A percentile compares a stretch with the other conserved stretches of the same genome.
These are phyloP conservation scores for Pteronotus mesoamericanus DNA, from an alignment of 2,797 vertebrate genomes.

Conservation along the genomic window DNA sequence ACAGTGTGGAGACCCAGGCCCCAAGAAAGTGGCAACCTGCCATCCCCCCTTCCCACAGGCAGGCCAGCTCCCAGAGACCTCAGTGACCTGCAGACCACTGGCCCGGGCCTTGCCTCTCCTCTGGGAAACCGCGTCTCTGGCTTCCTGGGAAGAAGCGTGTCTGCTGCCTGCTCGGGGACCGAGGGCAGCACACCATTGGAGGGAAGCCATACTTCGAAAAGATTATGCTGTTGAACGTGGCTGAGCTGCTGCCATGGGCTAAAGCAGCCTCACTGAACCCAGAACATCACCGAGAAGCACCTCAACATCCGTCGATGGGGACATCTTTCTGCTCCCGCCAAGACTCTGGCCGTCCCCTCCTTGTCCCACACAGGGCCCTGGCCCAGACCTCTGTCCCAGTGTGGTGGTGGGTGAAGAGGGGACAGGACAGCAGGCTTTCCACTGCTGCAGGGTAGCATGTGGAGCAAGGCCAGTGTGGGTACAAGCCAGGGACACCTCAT, in stretches of 20 bases:
- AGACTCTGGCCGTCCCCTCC: neutral
- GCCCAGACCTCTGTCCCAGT: neutral
- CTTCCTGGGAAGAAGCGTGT: neutral
- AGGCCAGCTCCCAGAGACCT: neutral
- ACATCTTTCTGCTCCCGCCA: neutral
- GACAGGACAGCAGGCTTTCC: neutral
- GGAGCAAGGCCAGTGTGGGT: accelerated
- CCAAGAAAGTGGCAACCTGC: neutral
- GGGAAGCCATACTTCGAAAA: neutral
- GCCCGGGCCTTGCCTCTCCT: neutral
- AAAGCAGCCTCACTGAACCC: neutral
- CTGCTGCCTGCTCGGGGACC: neutral
- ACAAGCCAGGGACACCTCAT: neutral
- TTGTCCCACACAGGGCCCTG: neutral
- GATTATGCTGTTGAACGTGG: neutral
- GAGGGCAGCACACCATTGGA: neutral
- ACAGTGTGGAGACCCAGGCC: neutral
- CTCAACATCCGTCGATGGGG: neutral
- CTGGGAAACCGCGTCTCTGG: too few relatives aligned
- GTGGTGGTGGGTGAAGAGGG: neutral
- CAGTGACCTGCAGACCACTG: neutral
- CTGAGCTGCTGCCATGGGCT: neutral
- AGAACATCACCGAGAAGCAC: neutral
- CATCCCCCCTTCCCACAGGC: neutral
- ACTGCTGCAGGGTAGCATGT: neutral